phyloP scores from a whole-genome alignment of 2,797 vertebrate species.

The Lerista edwardsae region DNA sequence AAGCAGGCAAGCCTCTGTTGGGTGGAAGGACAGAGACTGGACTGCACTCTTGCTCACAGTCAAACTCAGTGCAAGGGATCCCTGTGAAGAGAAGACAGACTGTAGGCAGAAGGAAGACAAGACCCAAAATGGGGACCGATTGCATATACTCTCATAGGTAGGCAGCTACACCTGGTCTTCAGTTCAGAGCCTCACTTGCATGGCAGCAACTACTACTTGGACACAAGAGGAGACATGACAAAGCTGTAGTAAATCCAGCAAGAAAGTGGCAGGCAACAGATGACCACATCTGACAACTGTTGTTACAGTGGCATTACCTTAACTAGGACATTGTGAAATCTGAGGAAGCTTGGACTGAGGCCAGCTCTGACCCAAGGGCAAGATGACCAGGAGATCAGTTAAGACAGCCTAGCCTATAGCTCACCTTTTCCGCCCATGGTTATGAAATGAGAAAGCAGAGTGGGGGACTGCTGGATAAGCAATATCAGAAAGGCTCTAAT shows the following conservation, averaged over 20 bases:
- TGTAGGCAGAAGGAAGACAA: not conserved
- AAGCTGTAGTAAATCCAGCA: not conserved
- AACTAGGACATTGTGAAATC: not conserved
- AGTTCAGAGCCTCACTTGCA: not conserved
- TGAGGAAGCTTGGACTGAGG: not conserved
- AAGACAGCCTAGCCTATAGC: not conserved
- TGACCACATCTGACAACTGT: not conserved
- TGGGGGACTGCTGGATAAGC: not conserved
- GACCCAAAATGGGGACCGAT: not conserved
- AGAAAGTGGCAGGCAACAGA: not conserved
- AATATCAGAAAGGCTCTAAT: not conserved
- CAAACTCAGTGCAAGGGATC: slow-evolving; percentile 82
- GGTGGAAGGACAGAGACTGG: slow-evolving; percentile 91
- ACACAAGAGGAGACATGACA: not conserved
- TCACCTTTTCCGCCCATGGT: not conserved
- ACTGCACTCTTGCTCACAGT: slow-evolving; percentile 85
- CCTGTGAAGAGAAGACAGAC: slow-evolving; percentile 70
- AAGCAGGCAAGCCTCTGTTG: slow-evolving; percentile 82
- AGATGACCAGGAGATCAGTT: not conserved
- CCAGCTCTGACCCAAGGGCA: not conserved
- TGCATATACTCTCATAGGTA: not conserved
- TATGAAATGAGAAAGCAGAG: not conserved
- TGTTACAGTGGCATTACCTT: not conserved
- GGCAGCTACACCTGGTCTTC: not conserved
- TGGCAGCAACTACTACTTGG: not conserved